Evolutionary conservation across 2,113 vertebrate species (phyloP), one percentile per base, ranked within the genome.

Genomic region (Cynocephalus volans): DNA sequence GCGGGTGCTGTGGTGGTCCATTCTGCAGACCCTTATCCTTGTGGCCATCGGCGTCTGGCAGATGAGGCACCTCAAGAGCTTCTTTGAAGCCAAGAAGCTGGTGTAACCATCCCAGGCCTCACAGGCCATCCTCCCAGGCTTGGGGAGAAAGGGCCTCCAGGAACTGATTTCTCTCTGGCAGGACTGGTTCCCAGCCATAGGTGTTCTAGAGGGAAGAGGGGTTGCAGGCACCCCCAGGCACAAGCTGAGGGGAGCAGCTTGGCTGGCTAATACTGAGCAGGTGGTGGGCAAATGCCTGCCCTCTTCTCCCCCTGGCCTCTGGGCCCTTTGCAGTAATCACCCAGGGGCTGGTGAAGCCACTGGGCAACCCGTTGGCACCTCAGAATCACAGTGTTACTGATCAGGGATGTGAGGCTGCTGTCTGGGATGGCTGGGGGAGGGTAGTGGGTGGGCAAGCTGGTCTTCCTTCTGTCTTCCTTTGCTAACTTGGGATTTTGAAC

Each of bases 1-100:
- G 96, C 98, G 99, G 4, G 99, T 99, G 94, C 98, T 99, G 26
- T 99, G 99, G 99, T 99, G 99, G 99, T 99, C 99, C 92, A 99
- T 99, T 86, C 98, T 99, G 60, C 99, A 99, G 98, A 99, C 99
- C 1, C 99, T 99, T 77, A 99, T 99, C 97, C 99, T 99, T 11
- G 99, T 99, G 89, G 99, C 99, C 97, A 99, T 99, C 24, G 99
- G 99, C 6, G 99, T 99, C 97, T 99, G 99, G 99, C 99, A 99
- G 98, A 99, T 99, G 99, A 99, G 99, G 93, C 99, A 99, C 93
- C 99, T 99, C 70, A 99, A 99, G 99, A 99, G 99, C 98, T 99
- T 99, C 98, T 99, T 99, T 75, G 99, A 99, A 98, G 99, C 99
- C 96, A 99, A 99, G 98, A 99, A 99, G 97, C 99, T 99, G 96